Base-by-base conservation (phyloP, 2,797 vertebrate species). In the Picus viridis region DNA sequence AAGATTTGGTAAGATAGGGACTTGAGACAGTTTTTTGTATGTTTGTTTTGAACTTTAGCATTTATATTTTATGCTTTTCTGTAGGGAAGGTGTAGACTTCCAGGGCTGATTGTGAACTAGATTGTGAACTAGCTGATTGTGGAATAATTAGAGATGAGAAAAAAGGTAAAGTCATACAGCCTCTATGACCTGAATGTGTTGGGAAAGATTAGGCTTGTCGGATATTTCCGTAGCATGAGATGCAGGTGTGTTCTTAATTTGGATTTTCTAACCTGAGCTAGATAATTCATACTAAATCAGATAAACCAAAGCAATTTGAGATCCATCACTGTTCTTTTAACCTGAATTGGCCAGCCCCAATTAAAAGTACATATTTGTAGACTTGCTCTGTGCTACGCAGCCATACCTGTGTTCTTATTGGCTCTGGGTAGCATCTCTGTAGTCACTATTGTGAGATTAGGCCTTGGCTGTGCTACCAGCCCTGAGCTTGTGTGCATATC, bases 231-330 rank as follows among this genome's bases (percentile, higher is more conserved):
- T 22, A 84, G 80, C 34, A 83, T 73, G 92, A 88, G 61, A 71
- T 39, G 30, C 26, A 75, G 36, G 39, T 68, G 27, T 86, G 45
- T 86, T 88, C 71, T 79, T 91, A 36, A 65, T 91, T 83, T 86
- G 51, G 45, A 34, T 80, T 93, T 88, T 83, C 76, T 84, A 68
- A 51, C 54, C 43, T 90, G 45, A 68, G 29, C 57, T 91, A 76
- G 64, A 68, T 86, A 92, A 89, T 51, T 89, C 85, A 47, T 49
- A 64, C 92, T 76, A 54, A 83, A 92, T 45, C 32, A 86, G 73
- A 51, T 72, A 83, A 76, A 71, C 49, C 12, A 47, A 75, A 80
- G 32, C 36, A 83, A 67, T 75, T 18, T 75, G 79, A 91, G 56
- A 84, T 29, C 36, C n/a, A 24, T 82, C 36, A 45, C 56, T 89